Evolutionary conservation across 2,888 invertebrate species (phyloP).

Genomic region (Schizotus pectinicornis): DNA sequence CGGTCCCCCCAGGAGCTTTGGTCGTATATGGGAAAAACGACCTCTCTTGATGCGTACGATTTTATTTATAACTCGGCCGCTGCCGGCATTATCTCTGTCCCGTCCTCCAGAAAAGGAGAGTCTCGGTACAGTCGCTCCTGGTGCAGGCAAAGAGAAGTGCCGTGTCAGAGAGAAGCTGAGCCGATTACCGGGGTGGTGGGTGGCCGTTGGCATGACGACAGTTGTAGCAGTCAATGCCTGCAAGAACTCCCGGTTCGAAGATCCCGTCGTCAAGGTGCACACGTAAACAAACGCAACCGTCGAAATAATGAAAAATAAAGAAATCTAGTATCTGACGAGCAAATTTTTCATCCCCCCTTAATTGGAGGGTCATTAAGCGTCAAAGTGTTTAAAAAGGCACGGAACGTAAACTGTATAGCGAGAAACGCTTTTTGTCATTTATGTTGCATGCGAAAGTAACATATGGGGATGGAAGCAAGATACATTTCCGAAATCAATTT

Average conservation of each 20-base stretch:
- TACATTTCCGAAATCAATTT: conserved; percentile 31
- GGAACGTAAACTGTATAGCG: no score
- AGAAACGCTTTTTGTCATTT: no score
- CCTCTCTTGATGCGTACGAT: conserved; percentile 18
- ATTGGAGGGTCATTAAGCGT: no score
- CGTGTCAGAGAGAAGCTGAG: conserved; percentile 32
- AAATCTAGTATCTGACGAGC: no score
- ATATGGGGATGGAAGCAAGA: conserved; percentile 9
- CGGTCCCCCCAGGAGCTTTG: conserved; percentile 7
- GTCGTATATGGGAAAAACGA: conserved; percentile 18
- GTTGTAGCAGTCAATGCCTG: conserved; percentile 30
- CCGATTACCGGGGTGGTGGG: conserved; percentile 53
- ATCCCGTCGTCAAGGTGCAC: conserved; percentile 20
- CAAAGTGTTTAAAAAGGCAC: no score
- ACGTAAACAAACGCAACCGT: conserved; percentile 10
- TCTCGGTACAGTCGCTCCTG: conserved; percentile 15
- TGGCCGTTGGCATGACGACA: conserved; percentile 40
- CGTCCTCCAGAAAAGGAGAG: conserved; percentile 15
- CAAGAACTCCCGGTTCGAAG: conserved; percentile 24
- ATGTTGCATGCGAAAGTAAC: no score
- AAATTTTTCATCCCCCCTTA: no score
- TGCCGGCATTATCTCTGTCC: conserved; percentile 20
- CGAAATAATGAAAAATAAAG: conserved; percentile 3
- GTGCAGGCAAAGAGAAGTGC: conserved; percentile 31
- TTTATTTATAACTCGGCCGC: conserved; percentile 26